Evolutionary conservation across 1,140 invertebrate genomes (phyloP), one percentile per base, ranked within the genome.

Genomic region (Leptinotarsa defecta): DNA sequence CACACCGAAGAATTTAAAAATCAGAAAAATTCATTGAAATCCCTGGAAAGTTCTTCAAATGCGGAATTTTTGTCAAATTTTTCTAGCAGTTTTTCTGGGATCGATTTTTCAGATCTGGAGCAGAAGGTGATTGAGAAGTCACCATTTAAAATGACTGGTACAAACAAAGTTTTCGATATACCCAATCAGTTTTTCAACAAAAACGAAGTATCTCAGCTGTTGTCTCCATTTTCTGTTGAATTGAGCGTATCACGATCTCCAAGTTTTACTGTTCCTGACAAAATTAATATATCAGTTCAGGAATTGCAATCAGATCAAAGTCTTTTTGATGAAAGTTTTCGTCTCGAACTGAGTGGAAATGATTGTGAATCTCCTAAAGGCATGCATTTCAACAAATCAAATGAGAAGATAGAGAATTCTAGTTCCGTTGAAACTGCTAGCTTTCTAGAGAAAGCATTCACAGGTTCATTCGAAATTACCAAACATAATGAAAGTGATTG

Each of bases 301-400:
- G 63, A 71, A 64, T n/a, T 48, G 22, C 34, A 76, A 13, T 76
- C 74, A 61, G 76, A 79, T 75, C 52, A 78, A 17, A 79, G 76
- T 74, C 48, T 76, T 22, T 76, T 79, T 67, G 75, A 81, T 34
- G 76, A 79, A 13, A 81, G 78, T 68, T 72, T 77, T 68, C 48
- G 13, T 27, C 68, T 76, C 22, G 19, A 76, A 3, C 63, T 73
- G 43, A 48, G 43, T 48, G 27, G 43, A 19, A 20, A 27, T 61
- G 70, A 72, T 61, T 20, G 68, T 52, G 48, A 75, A 27, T 19
- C 52, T 17, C 4, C 52, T 17, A 57, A 57, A 57, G n/a, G 52
- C 52, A 5, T 19, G n/a, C 5, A 57, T 19, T 57, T 8, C 4
- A 57, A 57, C 15, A 57, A 57, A 15, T 57, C n/a, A n/a, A 17